Evolutionary conservation across 2,797 vertebrate species (phyloP).

Genomic region (Ataeniobius toweri): DNA sequence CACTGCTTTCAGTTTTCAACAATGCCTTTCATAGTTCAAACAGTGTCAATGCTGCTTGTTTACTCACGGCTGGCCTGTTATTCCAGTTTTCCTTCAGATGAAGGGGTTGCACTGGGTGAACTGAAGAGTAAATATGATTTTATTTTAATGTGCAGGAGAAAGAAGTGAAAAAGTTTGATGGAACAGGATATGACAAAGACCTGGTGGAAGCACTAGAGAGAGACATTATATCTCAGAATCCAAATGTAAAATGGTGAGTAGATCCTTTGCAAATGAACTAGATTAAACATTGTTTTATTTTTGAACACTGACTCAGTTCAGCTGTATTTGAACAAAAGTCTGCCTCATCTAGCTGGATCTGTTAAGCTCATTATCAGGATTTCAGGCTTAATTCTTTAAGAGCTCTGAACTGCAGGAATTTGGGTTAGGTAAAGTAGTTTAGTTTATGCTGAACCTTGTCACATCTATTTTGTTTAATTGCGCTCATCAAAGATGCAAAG

Average conservation of each 20-base stretch:
- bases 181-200: conserved; percentile 94
- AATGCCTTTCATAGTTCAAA: conserved; percentile 6
- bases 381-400: neutral
- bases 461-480: neutral
- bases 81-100: conserved; percentile 44
- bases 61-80: conserved; percentile 30
- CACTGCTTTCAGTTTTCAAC: conserved; percentile 3
- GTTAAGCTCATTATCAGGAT: conserved; percentile 1
- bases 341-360: neutral
- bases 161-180: conserved; percentile 92
- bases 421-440: neutral
- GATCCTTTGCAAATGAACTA: neutral
- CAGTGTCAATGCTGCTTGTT: conserved; percentile 31
- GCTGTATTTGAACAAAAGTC: neutral
- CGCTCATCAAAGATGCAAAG: neutral
- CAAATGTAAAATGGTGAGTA: conserved; percentile 91
- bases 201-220: conserved; percentile 96
- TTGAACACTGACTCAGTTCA: neutral
- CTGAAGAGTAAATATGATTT: conserved; percentile 6
- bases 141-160: conserved; percentile 78
- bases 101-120: neutral
- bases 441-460: neutral
- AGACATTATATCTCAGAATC: conserved; percentile 98
- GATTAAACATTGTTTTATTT: neutral
- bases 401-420: neutral